Evolutionary conservation across 1,140 invertebrate species (phyloP), one percentile per base, ranked within the genome.

Genomic region (Orchesella cincta): DNA sequence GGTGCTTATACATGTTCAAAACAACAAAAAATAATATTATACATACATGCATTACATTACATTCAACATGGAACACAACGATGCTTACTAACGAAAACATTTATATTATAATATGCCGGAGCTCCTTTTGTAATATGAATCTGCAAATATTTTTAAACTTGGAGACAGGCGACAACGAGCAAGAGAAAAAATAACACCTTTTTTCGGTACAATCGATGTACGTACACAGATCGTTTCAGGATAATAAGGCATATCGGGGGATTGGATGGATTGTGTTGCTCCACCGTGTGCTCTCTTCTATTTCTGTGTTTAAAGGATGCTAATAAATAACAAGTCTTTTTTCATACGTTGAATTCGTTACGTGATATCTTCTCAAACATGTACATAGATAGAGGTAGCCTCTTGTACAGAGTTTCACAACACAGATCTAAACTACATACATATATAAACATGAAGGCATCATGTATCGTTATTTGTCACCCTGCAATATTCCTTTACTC

Each of bases 111-210:
- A 64, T 64, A 64, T 64, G 71, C 16, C 34, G 71, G 71, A 28
- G 76, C 76, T 78, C 72, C 62, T 76, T 78, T 80, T 80, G 79
- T 78, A 80, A 80, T 80, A 78, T 80, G 76, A 80, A 80, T 78
- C 79, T 77, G 76, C 79, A 80, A 80, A 80, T 77, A 80, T 76
- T 77, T 80, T 80, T 80, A 76, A 79, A 79, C 74, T 77, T 57
- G 51, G 26, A 67, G 31, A 67, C 54, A 57, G 62, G 31, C 26
- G 62, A 67, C 26, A 67, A n/a, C n/a, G 26, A 67, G 62, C 62
- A 67, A 67, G 62, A 67, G 33, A 67, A 67, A n/a, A n/a, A 57
- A 8, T 18, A 12, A 62, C 54, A 62, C 62, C 29, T 67, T 67
- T n/a, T 57, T 67, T 67, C 28, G 5, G 62, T 67, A 3, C 3